A percentile compares a stretch with the other conserved stretches of the same genome.
Conservation (phyloP, 2,797 vertebrate genomes). For the Poeciliopsis turneri region DNA sequence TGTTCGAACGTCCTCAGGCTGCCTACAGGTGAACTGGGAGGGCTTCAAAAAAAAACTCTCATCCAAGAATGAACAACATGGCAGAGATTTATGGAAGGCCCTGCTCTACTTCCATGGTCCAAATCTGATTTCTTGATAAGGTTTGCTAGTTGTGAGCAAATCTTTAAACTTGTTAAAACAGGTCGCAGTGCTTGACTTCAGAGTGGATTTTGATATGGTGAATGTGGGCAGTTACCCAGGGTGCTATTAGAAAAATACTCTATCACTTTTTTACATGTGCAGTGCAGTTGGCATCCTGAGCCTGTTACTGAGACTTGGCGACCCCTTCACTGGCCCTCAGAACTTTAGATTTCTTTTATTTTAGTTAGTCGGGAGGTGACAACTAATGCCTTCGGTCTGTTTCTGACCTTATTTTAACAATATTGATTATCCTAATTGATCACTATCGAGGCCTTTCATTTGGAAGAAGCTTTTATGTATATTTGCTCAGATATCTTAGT, state of each 20-base stretch:
- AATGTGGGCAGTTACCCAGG: not conserved
- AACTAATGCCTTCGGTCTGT: no score
- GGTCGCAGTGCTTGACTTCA: not conserved
- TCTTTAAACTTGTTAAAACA: not conserved
- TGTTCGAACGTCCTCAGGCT: conserved; percentile 31
- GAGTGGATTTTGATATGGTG: not conserved
- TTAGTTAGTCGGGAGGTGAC: not conserved
- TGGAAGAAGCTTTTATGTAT: not conserved
- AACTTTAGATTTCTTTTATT: not conserved
- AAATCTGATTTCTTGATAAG: not conserved
- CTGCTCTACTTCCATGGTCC: not conserved
- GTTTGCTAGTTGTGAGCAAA: not conserved
- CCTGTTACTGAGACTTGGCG: not conserved
- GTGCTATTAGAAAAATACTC: not conserved
- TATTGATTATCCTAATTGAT: not conserved
- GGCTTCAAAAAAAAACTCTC: conserved; percentile 3
- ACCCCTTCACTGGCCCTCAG: no score
- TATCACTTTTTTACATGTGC: not conserved
- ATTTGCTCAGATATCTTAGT: conserved; percentile 6
- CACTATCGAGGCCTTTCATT: not conserved
- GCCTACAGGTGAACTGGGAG: conserved; percentile 48
- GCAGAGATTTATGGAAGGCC: conserved; percentile 11
- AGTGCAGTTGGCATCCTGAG: not conserved
- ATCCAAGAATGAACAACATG: not conserved
- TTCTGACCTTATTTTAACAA: no score